Evolutionary conservation across 1,140 invertebrate species (phyloP).

Genomic region (Dreissena rostriformis): DNA sequence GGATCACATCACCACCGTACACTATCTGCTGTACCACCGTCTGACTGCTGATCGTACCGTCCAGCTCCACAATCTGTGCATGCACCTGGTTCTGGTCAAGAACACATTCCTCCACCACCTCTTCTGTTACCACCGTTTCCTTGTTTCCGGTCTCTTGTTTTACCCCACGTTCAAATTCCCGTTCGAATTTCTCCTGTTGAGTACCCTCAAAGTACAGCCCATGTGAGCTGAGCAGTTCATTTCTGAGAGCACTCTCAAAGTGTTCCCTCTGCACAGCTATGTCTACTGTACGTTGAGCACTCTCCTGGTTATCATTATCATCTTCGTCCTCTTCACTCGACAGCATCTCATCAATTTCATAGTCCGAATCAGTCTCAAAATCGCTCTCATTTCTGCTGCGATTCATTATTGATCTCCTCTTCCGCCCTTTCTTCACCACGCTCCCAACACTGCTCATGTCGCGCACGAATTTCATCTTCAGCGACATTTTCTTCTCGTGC

Average conservation of each 20-base stretch:
- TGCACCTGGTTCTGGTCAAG: constrained; percentile 34
- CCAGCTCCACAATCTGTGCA: constrained; percentile 1
- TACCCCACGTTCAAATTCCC: constrained; percentile 40
- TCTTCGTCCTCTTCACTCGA: constrained; percentile 54
- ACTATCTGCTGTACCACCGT: neutral
- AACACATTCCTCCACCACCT: constrained; percentile 29
- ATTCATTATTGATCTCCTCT: too few species aligned
- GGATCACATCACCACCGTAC: neutral
- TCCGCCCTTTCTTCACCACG: constrained; percentile 2
- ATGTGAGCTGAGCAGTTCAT: constrained; percentile 49
- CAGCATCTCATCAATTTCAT: constrained; percentile 53
- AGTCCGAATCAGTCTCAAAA: constrained; percentile 52
- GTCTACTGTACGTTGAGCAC: constrained; percentile 32
- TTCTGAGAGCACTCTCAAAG: constrained; percentile 53
- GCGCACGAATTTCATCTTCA: constrained; percentile 50
- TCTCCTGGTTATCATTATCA: neutral
- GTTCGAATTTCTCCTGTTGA: constrained; percentile 45
- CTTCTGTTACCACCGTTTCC: constrained; percentile 16
- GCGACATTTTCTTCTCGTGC: constrained; percentile 9
- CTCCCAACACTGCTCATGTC: constrained; percentile 21
- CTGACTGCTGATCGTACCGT: neutral
- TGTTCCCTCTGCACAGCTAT: constrained; percentile 38
- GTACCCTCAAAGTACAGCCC: constrained; percentile 53
- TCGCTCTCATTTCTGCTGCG: neutral
- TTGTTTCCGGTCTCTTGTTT: constrained; percentile 41